Percentiles rank a stretch among this genome's conserved stretches.
These are phyloP conservation scores for Melanogrammus aeglefinus DNA, from an alignment of 2,797 vertebrate genomes.

Conservation along the genomic window DNA sequence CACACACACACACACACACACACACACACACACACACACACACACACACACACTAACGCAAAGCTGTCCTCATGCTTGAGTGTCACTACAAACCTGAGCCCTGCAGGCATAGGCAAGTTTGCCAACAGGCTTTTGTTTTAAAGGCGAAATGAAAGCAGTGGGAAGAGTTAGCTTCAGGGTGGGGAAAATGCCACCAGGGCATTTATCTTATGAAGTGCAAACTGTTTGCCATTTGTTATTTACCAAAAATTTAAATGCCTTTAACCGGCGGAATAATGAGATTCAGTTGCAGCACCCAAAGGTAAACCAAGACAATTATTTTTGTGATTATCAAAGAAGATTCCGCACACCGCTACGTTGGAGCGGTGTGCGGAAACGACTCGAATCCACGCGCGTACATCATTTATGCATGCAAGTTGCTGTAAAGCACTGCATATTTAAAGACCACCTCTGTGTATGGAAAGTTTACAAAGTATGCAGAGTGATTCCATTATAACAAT, in stretches of 20 bases:
- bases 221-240: constrained; percentile 1
- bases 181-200: constrained; percentile 8
- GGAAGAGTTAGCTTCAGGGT: constrained; percentile 35
- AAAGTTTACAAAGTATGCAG: background rate
- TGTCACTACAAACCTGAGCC: constrained; percentile 55
- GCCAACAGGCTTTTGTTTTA: constrained; percentile 47
- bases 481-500: background rate
- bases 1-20: too few species aligned
- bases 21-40: too few species aligned
- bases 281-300: constrained; percentile 2
- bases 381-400: too few species aligned
- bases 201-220: constrained; percentile 10
- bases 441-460: too few species aligned
- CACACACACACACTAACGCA: constrained; percentile 3
- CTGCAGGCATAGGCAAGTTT: constrained; percentile 56
- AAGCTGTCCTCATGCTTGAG: constrained; percentile 55
- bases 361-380: too few species aligned
- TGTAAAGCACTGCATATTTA: too few species aligned
- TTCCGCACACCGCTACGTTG: background rate
- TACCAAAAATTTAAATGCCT: background rate
- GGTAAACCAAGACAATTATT: background rate
- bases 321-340: background rate
- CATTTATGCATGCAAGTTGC: too few species aligned
- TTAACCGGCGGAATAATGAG: background rate
- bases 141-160: constrained; percentile 7